phyloP scores from a whole-genome alignment of 2,797 vertebrate genomes.

The Pristis pectinata region DNA sequence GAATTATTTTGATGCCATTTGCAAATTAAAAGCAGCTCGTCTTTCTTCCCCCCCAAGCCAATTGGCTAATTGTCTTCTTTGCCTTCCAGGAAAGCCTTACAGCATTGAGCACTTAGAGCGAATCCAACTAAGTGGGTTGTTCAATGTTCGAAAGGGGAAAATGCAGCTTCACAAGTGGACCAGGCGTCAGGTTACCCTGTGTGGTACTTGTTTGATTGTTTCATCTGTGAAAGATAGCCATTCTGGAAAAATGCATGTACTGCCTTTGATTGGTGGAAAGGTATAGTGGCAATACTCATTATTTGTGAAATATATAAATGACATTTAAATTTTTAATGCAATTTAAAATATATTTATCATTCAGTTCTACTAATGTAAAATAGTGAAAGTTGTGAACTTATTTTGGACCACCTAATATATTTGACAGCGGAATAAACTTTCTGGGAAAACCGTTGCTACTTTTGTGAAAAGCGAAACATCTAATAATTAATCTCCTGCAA shows the following conservation, averaged over 20 bases:
- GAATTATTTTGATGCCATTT: background rate
- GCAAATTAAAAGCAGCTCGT: background rate
- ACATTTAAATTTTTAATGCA: background rate
- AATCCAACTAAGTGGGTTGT: slow-evolving; percentile 89
- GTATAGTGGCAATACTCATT: slow-evolving; percentile 55
- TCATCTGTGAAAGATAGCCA: slow-evolving; percentile 93
- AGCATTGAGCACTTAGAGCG: slow-evolving; percentile 78
- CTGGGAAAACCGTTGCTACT: background rate
- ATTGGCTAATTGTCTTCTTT: slow-evolving; percentile 25
- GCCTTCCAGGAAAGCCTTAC: slow-evolving; percentile 80
- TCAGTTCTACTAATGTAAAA: background rate
- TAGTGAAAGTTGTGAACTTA: too few relatives aligned
- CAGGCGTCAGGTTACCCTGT: slow-evolving; percentile 89
- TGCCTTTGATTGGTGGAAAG: slow-evolving; percentile 94
- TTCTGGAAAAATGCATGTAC: slow-evolving; percentile 93
- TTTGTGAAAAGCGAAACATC: background rate
- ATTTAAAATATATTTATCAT: slow-evolving; percentile 3
- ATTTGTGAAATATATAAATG: background rate
- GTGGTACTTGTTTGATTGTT: slow-evolving; percentile 93
- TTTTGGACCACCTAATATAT: background rate
- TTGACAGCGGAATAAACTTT: background rate
- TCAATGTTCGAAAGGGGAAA: slow-evolving; percentile 94
- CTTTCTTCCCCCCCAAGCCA: too few relatives aligned
- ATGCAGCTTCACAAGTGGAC: slow-evolving; percentile 96
- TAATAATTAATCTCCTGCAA: background rate